Base-by-base conservation (phyloP, 2,113 vertebrate species). In the Lepisosteus oculatus region DNA sequence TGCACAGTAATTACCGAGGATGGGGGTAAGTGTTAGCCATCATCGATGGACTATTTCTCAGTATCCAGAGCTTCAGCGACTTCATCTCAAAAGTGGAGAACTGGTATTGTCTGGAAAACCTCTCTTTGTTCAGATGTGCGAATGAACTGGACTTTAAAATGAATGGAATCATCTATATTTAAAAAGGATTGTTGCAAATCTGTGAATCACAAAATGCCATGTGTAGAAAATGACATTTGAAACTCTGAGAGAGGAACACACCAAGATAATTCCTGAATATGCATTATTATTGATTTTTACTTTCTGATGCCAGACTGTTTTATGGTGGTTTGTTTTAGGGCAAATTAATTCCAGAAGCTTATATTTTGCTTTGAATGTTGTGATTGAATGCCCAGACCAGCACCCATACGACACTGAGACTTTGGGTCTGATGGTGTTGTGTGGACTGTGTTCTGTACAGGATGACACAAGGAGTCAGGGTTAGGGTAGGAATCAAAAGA, bases 1-100 rank as follows among this genome's bases (percentile, higher is more conserved):
- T 80, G 82, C 79, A 79, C 78, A 78, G 80, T 81, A 85, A 85
- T 88, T 86, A 86, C 77, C 71, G 74, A 81, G 55, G 15, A 63
- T 71, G 77, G 67, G 85, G 82, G 79, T 65, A 55, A 69, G 74
- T 56, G 79, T 3, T 73, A 77, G 73, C 82, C 72, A 81, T 82
- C 78, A 80, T 76, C 72, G 55, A 75, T 72, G 72, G 79, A 63
- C 70, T 3, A n/a, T 13, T 59, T 59, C 57, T 59, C 12, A 59
- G 9, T 13, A 59, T 59, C 57, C 11, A n/a, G 57, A 59, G 57
- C 57, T 59, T 13, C n/a, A 15, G 57, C 57, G n/a, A n/a, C 14
- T 8, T 59, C 11, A 59, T 5, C n/a, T 13, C 47, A 59, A 8
- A 59, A 15, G n/a, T n/a, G 57, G n/a, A 29, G 12, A 15, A 5